Percentiles rank a stretch among this genome's conserved stretches.
Evolutionary conservation across 2,797 vertebrate species (phyloP).

Genomic region (Dromococcyx pavoninus): DNA sequence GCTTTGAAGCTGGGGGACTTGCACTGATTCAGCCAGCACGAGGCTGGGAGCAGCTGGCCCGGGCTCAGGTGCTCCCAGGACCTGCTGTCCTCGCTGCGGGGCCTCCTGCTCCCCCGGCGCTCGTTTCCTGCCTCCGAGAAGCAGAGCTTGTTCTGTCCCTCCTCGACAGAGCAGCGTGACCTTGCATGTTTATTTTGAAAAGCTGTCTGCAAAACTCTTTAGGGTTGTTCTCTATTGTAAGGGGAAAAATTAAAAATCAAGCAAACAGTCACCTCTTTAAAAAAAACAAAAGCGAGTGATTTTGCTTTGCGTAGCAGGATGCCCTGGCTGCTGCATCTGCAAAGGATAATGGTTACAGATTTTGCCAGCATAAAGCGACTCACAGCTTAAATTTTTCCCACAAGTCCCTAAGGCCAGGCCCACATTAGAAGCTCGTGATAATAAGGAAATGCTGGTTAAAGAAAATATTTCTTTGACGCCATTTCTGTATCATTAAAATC

Average conservation of each 20-base stretch:
- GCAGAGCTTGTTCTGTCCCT: neutral
- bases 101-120: neutral
- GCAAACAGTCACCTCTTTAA: neutral
- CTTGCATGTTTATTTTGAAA: slow-evolving; percentile 14
- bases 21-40: rapidly evolving
- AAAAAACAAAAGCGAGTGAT: neutral
- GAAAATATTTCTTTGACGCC: neutral
- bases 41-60: neutral
- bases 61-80: neutral
- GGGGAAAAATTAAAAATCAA: neutral
- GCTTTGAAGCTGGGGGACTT: neutral
- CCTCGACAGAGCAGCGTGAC: neutral
- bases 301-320: neutral
- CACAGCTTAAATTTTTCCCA: neutral
- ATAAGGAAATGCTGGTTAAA: slow-evolving; percentile 7
- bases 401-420: neutral
- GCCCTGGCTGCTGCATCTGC: neutral
- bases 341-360: neutral
- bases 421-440: neutral
- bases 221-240: neutral
- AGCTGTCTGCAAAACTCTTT: neutral
- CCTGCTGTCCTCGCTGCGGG: neutral
- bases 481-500: neutral
- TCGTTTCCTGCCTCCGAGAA: neutral
- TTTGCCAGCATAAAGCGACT: neutral